Percentiles rank a stretch among this genome's conserved stretches.
Evolutionary conservation across 1,140 invertebrate genomes (phyloP).

Genomic region (Bombyx mori): ASM3026992v2 NC_085118.1:8305501-8306000

Average conservation of each 20-base stretch:
- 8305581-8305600: too few relatives aligned
- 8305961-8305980: too few relatives aligned
- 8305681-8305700: slow-evolving; percentile 23
- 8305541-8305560: neutral
- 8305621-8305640: slow-evolving; percentile 27
- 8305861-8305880: slow-evolving; percentile 40
- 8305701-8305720: slow-evolving; percentile 41
- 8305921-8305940: slow-evolving; percentile 44
- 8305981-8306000: too few relatives aligned
- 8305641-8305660: slow-evolving; percentile 33
- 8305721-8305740: slow-evolving; percentile 58
- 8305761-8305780: slow-evolving; percentile 70
- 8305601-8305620: slow-evolving; percentile 17
- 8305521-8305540: slow-evolving; percentile 13
- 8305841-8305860: slow-evolving; percentile 40
- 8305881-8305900: slow-evolving; percentile 57
- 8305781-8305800: slow-evolving; percentile 71
- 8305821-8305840: slow-evolving; percentile 42
- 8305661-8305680: slow-evolving; percentile 43
- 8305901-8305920: slow-evolving; percentile 65
- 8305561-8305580: too few relatives aligned
- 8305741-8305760: slow-evolving; percentile 64
- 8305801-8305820: slow-evolving; percentile 61
- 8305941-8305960: neutral
- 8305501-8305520: slow-evolving; percentile 33